Evolutionary conservation across 2,113 vertebrate species (phyloP), one percentile per base, ranked within the genome.

Genomic region (Neodontobutis hainanensis): DNA sequence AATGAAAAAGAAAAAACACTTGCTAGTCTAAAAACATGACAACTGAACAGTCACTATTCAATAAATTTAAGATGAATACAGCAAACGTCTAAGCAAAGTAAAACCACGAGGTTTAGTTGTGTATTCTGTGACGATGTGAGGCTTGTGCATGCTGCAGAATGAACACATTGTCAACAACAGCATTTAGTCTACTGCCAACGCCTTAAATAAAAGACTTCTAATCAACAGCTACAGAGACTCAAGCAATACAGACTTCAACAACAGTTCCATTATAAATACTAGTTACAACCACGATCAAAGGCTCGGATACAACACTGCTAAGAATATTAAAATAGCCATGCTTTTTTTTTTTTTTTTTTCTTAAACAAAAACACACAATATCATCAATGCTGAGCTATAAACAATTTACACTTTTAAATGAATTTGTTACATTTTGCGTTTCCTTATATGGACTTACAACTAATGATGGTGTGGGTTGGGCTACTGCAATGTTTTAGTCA

Each of bases 401-500:
- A 34, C 52, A 15, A 55, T 36, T 36, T 5, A n/a, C 34, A 55
- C n/a, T 32, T 36, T 46, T 46, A 12, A 12, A 46, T 11, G 44
- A 40, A 40, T 38, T 38, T 2, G 8, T 40, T 27, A 27, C 38
- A 40, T 40, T 40, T 40, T 40, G 38, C 38, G n/a, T n/a, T n/a
- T n/a, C n/a, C 3, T 40, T 8, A 46, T 12, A 38, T 55, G 52
- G 34, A 55, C 36, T 38, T 55, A 16, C 11, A 27, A 14, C 12
- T 55, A 40, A 6, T 27, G 19, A 27, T 27, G 19, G 51, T 34
- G 4, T 55, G 52, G 14, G 12, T 6, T 34, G 12, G 14, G 12
- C 35, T 4, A 34, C 8, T 16, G n/a, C 3, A 43, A 27, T 27
- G 5, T 19, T 8, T 92, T 76, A 99, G 89, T 98, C 97, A 52